phyloP scores from a whole-genome alignment of 2,797 vertebrate genomes.

The Morelia viridis region DNA sequence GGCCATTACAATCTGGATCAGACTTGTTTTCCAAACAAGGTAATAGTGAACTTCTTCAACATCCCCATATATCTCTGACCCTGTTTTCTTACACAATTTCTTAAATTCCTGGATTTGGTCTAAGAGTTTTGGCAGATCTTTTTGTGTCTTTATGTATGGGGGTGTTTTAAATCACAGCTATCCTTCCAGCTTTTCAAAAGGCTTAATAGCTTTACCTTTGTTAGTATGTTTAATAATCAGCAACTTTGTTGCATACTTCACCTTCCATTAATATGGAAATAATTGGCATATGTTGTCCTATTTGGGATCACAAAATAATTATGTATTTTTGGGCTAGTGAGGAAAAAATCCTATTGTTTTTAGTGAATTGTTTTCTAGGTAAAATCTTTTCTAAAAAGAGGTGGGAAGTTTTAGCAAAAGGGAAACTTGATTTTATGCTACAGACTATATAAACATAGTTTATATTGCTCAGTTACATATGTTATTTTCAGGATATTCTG shows the following conservation, averaged over 20 bases:
- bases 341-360: too few relatives aligned
- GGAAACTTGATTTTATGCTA: neutral
- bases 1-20: neutral
- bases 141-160: neutral
- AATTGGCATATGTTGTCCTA: too few relatives aligned
- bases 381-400: too few relatives aligned
- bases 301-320: neutral
- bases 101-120: neutral
- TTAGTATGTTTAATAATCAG: neutral
- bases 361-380: too few relatives aligned
- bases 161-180: neutral
- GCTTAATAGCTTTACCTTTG: neutral
- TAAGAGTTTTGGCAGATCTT: neutral
- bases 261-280: neutral
- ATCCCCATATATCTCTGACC: neutral
- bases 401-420: neutral
- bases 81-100: neutral
- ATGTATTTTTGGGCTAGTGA: neutral
- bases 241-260: neutral
- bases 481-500: neutral
- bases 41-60: neutral
- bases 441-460: neutral
- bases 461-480: neutral
- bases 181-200: neutral
- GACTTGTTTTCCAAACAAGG: neutral